These are phyloP conservation scores for Papilio dardanus DNA, from an alignment of 1,140 invertebrate genomes.

Conservation along the genomic window DNA sequence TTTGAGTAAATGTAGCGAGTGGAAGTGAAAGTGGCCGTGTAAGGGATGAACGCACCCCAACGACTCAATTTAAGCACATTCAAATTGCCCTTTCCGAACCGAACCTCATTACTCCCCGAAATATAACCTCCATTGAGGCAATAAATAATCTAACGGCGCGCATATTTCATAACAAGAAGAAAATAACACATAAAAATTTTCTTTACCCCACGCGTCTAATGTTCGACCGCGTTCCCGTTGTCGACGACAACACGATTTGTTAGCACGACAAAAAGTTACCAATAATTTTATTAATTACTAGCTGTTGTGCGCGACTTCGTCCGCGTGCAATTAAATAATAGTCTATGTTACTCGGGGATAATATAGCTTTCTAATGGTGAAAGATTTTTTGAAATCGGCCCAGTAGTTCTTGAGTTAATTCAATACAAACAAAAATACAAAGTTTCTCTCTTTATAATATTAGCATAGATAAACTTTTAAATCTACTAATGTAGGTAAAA, in stretches of 20 bases:
- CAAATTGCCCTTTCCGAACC: conserved; percentile 78
- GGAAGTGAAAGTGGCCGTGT: conserved; percentile 43
- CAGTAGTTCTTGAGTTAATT: no score
- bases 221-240: conserved; percentile 61
- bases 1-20: not conserved
- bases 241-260: conserved; percentile 3
- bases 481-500: no score
- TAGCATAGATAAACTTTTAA: no score
- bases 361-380: no score
- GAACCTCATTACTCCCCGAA: conserved; percentile 80
- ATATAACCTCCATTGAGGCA: conserved; percentile 79
- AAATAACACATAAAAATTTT: conserved; percentile 80
- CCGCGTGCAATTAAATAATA: no score
- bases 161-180: conserved; percentile 82
- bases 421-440: no score
- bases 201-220: conserved; percentile 73
- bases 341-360: no score
- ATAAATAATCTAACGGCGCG: conserved; percentile 80
- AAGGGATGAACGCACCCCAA: conserved; percentile 61
- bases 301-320: no score
- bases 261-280: not conserved
- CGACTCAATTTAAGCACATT: conserved; percentile 78
- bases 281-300: not conserved
- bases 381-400: no score
- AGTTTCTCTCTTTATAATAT: no score